phyloP scores from a whole-genome alignment of 2,113 vertebrate genomes.

The Saiga tatarica region DNA sequence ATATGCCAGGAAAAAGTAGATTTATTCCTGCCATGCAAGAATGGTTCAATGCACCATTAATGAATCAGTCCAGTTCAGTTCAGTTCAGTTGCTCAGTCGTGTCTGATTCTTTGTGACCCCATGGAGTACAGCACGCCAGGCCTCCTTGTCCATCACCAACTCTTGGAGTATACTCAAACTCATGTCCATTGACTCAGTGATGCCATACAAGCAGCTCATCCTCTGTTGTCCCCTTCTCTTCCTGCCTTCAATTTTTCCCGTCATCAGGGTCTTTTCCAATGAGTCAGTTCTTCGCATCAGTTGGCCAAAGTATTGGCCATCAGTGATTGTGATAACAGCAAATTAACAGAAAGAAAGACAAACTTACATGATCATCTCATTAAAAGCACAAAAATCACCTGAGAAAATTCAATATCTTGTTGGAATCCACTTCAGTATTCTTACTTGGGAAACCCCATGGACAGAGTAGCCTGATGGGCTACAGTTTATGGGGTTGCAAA shows the following conservation, averaged over 20 bases:
- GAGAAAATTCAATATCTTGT: background rate
- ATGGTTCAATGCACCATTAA: background rate
- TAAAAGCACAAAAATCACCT: background rate
- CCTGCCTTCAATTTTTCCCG: background rate
- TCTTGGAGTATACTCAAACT: background rate
- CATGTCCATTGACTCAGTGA: background rate
- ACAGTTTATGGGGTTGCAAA: background rate
- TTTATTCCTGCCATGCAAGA: background rate
- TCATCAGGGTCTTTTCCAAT: background rate
- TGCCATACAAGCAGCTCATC: background rate
- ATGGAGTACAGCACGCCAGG: background rate
- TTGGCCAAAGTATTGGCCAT: background rate
- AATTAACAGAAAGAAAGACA: background rate
- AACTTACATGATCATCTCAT: background rate
- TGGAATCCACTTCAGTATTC: background rate
- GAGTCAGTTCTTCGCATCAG: background rate
- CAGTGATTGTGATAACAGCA: background rate
- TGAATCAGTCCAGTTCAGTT: background rate
- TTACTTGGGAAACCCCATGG: background rate
- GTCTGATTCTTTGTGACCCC: background rate
- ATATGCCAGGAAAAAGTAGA: background rate
- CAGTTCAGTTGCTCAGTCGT: background rate
- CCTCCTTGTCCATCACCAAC: background rate
- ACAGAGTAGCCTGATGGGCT: background rate
- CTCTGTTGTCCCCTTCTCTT: background rate